Conservation (phyloP, 2,797 vertebrate species). For the Silurus lanzhouensis region DNA sequence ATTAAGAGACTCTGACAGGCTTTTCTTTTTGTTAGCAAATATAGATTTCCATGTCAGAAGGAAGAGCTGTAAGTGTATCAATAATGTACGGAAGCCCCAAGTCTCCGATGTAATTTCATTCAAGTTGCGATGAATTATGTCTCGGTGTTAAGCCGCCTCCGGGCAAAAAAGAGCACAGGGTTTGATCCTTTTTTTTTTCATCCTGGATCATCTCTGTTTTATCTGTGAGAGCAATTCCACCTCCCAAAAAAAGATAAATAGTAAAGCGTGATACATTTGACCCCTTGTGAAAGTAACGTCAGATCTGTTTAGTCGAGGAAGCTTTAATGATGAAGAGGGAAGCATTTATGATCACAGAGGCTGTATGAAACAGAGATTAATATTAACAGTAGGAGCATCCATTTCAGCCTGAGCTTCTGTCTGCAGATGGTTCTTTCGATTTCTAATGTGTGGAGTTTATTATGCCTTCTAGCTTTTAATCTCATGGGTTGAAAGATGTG, state of each 20-base stretch:
- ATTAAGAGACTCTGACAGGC: slow-evolving; percentile 59
- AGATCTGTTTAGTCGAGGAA: slow-evolving; percentile 38
- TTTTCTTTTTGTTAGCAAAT: slow-evolving; percentile 52
- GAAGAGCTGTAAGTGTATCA: slow-evolving; percentile 63
- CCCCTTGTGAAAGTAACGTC: slow-evolving; percentile 24
- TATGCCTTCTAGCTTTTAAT: slow-evolving; percentile 12
- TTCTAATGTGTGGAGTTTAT: slow-evolving; percentile 31
- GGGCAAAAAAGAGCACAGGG: slow-evolving; percentile 51
- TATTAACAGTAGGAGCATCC: slow-evolving; percentile 22
- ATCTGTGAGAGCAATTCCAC: slow-evolving; percentile 44
- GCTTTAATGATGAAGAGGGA: slow-evolving; percentile 31
- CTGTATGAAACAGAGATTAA: slow-evolving; percentile 23
- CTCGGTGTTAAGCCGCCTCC: slow-evolving; percentile 62
- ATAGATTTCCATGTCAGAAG: slow-evolving; percentile 58
- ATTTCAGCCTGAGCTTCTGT: slow-evolving; percentile 13
- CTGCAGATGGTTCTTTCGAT: slow-evolving; percentile 19
- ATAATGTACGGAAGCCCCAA: slow-evolving; percentile 51
- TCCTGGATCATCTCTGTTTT: slow-evolving; percentile 43
- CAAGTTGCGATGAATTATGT: slow-evolving; percentile 58
- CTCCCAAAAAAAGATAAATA: slow-evolving; percentile 10
- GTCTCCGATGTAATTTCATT: slow-evolving; percentile 63
- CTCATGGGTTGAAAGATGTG: slow-evolving; percentile 9
- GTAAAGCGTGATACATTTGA: slow-evolving; percentile 30
- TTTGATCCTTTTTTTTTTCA: slow-evolving; percentile 40
- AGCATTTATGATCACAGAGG: slow-evolving; percentile 16